Base-by-base conservation (phyloP, 2,797 vertebrate species). In the Bradypodion pumilum region DNA sequence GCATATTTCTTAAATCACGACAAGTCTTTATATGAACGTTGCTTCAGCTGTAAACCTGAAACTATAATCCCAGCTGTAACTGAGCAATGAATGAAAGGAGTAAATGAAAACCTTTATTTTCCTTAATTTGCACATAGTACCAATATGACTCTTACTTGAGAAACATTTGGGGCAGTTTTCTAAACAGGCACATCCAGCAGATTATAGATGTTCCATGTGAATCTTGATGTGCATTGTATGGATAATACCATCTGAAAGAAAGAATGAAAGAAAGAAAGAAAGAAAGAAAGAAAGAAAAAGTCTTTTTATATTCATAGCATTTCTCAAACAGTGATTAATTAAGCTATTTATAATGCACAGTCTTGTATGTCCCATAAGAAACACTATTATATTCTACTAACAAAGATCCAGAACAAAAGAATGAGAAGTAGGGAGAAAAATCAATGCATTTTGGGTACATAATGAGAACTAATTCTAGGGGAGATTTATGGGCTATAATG, bases 311-410 rank as follows among this genome's bases (percentile, higher is more conserved):
- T 92, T 94, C 93, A 94, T 90, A 94, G 89, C 89, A 86, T 93
- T 90, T 92, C 84, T 91, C 91, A 91, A 94, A 90, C 91, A 82
- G 80, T 91, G 89, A 90, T 90, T 94, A 93, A 94, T 93, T 91
- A 92, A 89, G 89, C 87, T 88, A 49, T 83, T 93, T 93, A 92
- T 81, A 91, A 89, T 75, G 91, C 68, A 83, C 74, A 72, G 89
- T 78, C 70, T 73, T 79, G 0, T 0, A 72, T 75, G 49, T 87
- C 56, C 62, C 82, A 0, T 81, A 85, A 72, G 81, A 29, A 83
- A 13, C 29, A 87, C 75, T 66, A 66, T 89, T 83, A 80, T 44
- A 81, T 44, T 19, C 44, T 78, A n/a, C 25, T 73, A 80, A 81
- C 40, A 88, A 93, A 89, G 21, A 27, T 86, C 72, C n/a, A 1